Conservation (phyloP, 35 echinoderm and acorn worm species). For the Anneissia japonica region DNA sequence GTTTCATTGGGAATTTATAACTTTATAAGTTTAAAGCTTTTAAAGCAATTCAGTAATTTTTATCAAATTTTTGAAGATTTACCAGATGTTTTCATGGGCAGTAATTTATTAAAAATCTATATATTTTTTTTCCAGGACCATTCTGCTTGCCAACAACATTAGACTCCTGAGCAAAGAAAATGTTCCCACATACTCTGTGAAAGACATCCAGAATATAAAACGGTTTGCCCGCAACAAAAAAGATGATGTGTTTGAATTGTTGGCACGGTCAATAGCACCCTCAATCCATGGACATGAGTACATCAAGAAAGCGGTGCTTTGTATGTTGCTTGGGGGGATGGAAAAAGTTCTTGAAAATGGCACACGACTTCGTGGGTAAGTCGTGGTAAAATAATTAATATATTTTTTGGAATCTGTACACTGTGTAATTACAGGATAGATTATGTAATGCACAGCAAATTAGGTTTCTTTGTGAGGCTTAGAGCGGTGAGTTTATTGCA, state of each 20-base stretch:
- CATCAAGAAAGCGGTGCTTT: conserved; percentile 94
- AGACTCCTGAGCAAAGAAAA: conserved; percentile 84
- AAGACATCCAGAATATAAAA: conserved; percentile 75
- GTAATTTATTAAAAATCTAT: too few species aligned
- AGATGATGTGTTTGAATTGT: conserved; percentile 65
- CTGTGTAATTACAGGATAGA: too few species aligned
- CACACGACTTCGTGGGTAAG: conserved; percentile 88
- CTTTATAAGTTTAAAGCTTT: too few species aligned
- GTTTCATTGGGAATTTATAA: too few species aligned
- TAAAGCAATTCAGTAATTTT: too few species aligned
- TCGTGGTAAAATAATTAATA: not conserved
- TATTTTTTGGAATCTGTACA: too few species aligned
- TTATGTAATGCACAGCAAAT: too few species aligned
- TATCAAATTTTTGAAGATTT: too few species aligned
- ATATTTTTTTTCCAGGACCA: conserved; percentile 58
- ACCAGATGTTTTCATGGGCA: too few species aligned
- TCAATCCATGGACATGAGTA: conserved; percentile 98
- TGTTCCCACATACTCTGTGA: conserved; percentile 56
- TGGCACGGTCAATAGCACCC: conserved; percentile 80
- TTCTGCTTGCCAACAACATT: conserved; percentile 85
- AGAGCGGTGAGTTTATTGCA: too few species aligned
- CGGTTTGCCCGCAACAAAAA: conserved; percentile 60
- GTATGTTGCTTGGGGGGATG: conserved; percentile 88
- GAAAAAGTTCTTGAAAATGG: conserved; percentile 93
- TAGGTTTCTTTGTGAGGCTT: too few species aligned